Base-by-base conservation (phyloP, 2,113 vertebrate genomes). In the Porphyrio hochstetteri region DNA sequence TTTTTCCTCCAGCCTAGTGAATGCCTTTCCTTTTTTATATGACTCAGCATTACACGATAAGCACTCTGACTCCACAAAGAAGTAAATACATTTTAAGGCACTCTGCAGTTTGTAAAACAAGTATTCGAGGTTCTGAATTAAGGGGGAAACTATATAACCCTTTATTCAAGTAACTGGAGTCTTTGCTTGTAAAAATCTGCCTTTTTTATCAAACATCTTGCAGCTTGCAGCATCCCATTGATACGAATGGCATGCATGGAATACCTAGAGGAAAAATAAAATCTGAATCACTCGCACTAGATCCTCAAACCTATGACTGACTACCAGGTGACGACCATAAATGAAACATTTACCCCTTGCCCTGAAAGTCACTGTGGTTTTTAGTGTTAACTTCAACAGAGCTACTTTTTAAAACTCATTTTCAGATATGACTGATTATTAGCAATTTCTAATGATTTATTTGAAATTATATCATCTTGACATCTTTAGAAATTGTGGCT, bases 41-140 rank as follows among this genome's bases (percentile, higher is more conserved):
- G 91, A 96, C 74, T 95, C 91, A 94, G 86, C 95, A 89, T 91
- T 92, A 35, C 77, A 79, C 74, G 69, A 44, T 87, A 92, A 93
- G 84, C 86, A 92, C 74, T 92, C 76, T 84, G 38, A 50, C 50
- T 93, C 71, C 70, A 89, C 50, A 75, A 23, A 63, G 57, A 82
- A 95, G 87, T 93, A 88, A 79, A 59, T 92, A 81, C 31, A 63
- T 84, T 89, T 92, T 31, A 92, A 38, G 57, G 57, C 71, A 92
- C 44, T 85, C 61, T 82, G 82, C 60, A 94, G 90, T 86, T 95
- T 88, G 80, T 88, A 96, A 95, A 95, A 93, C 59, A 91, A 31
- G 65, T 76, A 17, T 44, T 90, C 1, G 0, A 16, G 44, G 57
- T 36, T 86, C 63, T 82, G 75, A 91, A 91, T 91, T 93, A 89